Percentiles rank a stretch among this genome's conserved stretches.
Conservation (phyloP, 2,797 vertebrate genomes). For the Enteromius viviparus region DNA sequence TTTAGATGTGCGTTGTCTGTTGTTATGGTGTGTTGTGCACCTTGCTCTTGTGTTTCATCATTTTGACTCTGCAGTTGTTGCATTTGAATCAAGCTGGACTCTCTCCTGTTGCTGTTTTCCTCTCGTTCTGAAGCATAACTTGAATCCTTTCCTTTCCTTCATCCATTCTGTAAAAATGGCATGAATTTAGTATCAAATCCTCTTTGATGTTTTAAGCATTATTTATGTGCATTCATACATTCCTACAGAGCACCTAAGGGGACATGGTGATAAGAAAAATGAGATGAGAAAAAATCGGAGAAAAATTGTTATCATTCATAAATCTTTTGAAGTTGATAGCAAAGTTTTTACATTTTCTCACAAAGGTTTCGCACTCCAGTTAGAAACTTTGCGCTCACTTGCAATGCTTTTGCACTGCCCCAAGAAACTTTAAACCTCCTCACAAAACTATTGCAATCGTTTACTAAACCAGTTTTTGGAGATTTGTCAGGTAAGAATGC, state of each 20-base stretch:
- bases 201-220: constrained; percentile 28
- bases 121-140: constrained; percentile 46
- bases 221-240: constrained; percentile 6
- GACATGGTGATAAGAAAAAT: not conserved
- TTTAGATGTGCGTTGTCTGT: constrained; percentile 66
- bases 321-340: not conserved
- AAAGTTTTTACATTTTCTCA: not conserved
- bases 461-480: not conserved
- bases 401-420: not conserved
- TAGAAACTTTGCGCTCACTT: not conserved
- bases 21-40: constrained; percentile 64
- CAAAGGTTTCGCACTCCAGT: not conserved
- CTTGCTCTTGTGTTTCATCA: constrained; percentile 66
- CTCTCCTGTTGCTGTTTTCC: constrained; percentile 34
- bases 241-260: not conserved
- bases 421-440: not conserved
- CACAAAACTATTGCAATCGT: not conserved
- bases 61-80: constrained; percentile 32
- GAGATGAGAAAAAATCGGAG: not conserved
- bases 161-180: constrained; percentile 27
- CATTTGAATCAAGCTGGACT: constrained; percentile 46
- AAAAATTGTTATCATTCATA: not conserved
- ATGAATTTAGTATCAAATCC: constrained; percentile 31
- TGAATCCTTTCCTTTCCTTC: constrained; percentile 54
- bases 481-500: not conserved